Evolutionary conservation across 1,140 invertebrate species (phyloP).

Genomic region (Cydia fagiglandana): DNA sequence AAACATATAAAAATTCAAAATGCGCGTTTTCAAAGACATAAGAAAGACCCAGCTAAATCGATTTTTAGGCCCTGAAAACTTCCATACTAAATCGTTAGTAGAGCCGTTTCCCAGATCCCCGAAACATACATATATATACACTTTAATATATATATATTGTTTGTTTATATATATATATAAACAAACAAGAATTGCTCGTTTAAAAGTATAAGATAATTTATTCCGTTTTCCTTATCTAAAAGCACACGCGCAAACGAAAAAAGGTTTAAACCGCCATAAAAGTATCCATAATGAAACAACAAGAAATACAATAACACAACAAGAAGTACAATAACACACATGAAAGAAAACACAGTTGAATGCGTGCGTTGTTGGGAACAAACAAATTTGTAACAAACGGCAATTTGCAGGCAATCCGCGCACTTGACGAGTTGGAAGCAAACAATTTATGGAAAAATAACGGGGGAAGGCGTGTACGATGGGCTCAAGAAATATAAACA

Average conservation of each 20-base stretch:
- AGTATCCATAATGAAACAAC: background rate
- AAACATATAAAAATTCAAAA: too few relatives aligned
- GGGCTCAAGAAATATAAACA: background rate
- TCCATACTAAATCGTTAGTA: too few relatives aligned
- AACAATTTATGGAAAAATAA: conserved; percentile 8
- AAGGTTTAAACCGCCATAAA: background rate
- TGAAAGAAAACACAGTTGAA: conserved; percentile 44
- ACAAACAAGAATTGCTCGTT: too few relatives aligned
- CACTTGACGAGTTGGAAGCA: background rate
- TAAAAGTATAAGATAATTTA: too few relatives aligned
- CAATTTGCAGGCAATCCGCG: background rate
- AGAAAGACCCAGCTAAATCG: too few relatives aligned
- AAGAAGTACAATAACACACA: conserved; percentile 38
- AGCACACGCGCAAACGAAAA: background rate
- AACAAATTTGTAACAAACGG: conserved; percentile 32
- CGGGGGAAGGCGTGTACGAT: background rate
- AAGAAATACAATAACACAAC: conserved; percentile 33
- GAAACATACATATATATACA: too few relatives aligned
- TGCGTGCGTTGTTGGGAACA: conserved; percentile 15
- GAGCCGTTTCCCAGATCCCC: too few relatives aligned
- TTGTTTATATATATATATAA: too few relatives aligned
- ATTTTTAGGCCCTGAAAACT: too few relatives aligned
- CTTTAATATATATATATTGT: too few relatives aligned
- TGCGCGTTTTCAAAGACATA: too few relatives aligned
- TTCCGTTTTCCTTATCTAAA: background rate